Conservation (phyloP, 2,797 vertebrate species). For the Arnoldichthys spilopterus region DNA sequence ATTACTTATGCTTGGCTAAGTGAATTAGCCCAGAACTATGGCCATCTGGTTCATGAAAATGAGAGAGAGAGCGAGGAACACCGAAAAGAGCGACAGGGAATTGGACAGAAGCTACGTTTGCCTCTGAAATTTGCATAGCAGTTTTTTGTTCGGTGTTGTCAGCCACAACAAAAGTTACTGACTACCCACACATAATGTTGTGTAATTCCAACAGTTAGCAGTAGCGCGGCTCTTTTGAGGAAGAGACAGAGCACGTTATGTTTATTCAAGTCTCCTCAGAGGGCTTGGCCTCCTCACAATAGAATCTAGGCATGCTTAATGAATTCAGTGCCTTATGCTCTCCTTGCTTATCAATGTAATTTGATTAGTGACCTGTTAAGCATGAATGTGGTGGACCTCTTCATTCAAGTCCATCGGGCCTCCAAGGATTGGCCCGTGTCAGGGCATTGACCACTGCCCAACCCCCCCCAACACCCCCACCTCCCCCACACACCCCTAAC, state of each 20-base stretch:
- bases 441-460: slow-evolving; percentile 60
- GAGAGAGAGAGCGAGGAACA: slow-evolving; percentile 30
- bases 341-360: slow-evolving; percentile 76
- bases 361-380: slow-evolving; percentile 81
- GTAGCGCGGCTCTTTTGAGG: slow-evolving; percentile 64
- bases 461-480: slow-evolving; percentile 60
- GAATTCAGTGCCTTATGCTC: slow-evolving; percentile 73
- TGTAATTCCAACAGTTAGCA: slow-evolving; percentile 64
- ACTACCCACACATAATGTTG: slow-evolving; percentile 70
- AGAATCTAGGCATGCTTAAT: slow-evolving; percentile 69
- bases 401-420: slow-evolving; percentile 71
- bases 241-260: slow-evolving; percentile 49
- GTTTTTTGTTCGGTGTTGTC: slow-evolving; percentile 63
- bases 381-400: slow-evolving; percentile 72
- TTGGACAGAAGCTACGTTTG: slow-evolving; percentile 61
- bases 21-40: slow-evolving; percentile 74
- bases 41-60: slow-evolving; percentile 75
- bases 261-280: slow-evolving; percentile 68
- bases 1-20: slow-evolving; percentile 73
- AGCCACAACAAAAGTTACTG: slow-evolving; percentile 71
- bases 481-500: slow-evolving; percentile 58
- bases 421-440: slow-evolving; percentile 68
- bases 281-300: slow-evolving; percentile 70
- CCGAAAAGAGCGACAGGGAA: slow-evolving; percentile 16
- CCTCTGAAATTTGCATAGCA: slow-evolving; percentile 70